Percentiles rank a stretch among this genome's conserved stretches.
Conservation (phyloP, 2,888 invertebrate genomes). For the Neoaliturus tenellus region DNA sequence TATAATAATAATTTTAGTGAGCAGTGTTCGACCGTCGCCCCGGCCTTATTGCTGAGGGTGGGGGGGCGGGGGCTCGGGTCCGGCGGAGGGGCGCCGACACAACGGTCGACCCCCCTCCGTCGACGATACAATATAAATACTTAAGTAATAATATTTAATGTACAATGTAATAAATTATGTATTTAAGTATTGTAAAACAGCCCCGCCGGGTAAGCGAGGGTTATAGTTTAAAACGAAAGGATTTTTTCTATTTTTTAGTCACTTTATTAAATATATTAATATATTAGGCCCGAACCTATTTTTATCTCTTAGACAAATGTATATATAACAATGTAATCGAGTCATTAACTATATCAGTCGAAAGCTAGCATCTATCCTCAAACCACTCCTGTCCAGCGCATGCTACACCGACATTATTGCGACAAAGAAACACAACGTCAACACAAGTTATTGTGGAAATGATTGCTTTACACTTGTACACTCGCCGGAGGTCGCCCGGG, state of each 20-base stretch:
- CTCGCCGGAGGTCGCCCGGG: constrained; percentile 10
- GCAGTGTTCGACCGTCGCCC: constrained; percentile 18
- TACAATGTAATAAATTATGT: constrained; percentile 52
- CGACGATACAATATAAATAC: constrained; percentile 39
- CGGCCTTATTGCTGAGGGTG: constrained; percentile 29
- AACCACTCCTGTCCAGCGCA: constrained; percentile 5
- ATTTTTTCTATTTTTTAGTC: constrained; percentile 52
- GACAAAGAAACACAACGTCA: constrained; percentile 27
- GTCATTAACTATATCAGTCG: constrained; percentile 63
- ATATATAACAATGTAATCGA: constrained; percentile 66
- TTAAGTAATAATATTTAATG: constrained; percentile 52
- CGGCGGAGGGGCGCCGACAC: neutral
- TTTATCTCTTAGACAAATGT: constrained; percentile 64
- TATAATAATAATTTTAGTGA: constrained; percentile 41
- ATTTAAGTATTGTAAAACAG: constrained; percentile 51
- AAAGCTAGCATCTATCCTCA: constrained; percentile 63
- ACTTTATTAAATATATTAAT: constrained; percentile 65
- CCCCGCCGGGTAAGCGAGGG: constrained; percentile 18
- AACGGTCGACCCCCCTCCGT: neutral
- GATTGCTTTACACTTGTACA: constrained; percentile 45
- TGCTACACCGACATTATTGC: constrained; percentile 27
- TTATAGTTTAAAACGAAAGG: constrained; percentile 46
- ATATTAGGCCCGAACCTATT: constrained; percentile 69
- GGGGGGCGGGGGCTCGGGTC: neutral
- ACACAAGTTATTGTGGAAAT: constrained; percentile 47